Base-by-base conservation (phyloP, 2,888 invertebrate genomes). In the Rotaria macrura region DNA sequence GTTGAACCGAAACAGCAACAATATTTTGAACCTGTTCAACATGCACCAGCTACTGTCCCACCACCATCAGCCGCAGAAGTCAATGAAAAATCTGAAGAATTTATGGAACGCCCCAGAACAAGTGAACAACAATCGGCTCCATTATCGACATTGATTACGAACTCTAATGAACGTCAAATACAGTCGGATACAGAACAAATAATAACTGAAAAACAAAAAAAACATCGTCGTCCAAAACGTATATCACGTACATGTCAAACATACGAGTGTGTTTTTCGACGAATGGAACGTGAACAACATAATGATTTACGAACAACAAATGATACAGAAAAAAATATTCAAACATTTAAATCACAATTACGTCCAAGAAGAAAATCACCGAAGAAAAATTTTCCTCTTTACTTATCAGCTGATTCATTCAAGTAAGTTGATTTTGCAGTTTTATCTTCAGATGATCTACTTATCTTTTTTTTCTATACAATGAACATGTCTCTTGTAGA, bases 171-270 rank as follows among this genome's bases (percentile, higher is more conserved):
- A 7, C 40, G 40, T 25, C 43, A 79, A 3, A 17, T 9, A 43
- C 43, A 79, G 25, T 79, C 79, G 25, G 79, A 79, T 43, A 40
- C 43, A 12, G 79, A 43, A 79, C 43, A 79, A 43, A n/a, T 43
- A 0, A n/a, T 20, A 29, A 29, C 29, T 17, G 65, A 29, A 65
- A 65, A 65, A 65, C 65, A 65, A 43, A 40, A 38, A 9, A 79
- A 43, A 79, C 79, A 17, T 43, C 79, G 79, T 25, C 79, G 79
- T 43, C 79, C 79, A 2, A 79, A 79, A 79, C 79, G 79, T 79
- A 79, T 79, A 38, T 79, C 79, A 43, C 79, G 79, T 79, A 79
- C 79, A 79, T 20, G 34, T 34, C 79, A 79, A 79, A 79, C 79
- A 10, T 40, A 79, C 43, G 79, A 79, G 25, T 14, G 17, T n/a